Evolutionary conservation across 2,113 vertebrate species (phyloP).

Genomic region (Eupsittula cactorum): DNA sequence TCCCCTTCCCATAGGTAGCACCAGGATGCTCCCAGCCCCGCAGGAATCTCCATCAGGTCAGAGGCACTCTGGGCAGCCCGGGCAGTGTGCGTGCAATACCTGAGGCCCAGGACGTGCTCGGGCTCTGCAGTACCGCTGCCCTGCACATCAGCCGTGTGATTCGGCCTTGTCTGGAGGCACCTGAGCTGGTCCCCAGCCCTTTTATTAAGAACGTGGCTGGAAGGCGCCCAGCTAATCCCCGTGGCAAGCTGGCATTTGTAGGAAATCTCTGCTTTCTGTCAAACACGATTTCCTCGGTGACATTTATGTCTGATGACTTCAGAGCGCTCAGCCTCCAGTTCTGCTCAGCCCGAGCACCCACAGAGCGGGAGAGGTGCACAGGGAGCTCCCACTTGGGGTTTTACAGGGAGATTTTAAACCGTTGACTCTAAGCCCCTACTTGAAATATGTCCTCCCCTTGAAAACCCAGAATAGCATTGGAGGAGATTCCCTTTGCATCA

Average conservation of each 20-base stretch:
- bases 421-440: background rate
- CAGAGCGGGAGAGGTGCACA: background rate
- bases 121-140: background rate
- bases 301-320: background rate
- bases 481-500: background rate
- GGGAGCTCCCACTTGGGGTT: background rate
- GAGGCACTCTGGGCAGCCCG: background rate
- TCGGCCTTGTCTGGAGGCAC: background rate
- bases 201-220: background rate
- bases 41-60: background rate
- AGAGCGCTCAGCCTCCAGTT: background rate
- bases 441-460: background rate
- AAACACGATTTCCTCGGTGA: background rate
- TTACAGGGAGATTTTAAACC: background rate
- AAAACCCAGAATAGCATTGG: background rate
- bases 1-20: background rate
- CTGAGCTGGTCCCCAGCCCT: background rate
- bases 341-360: constrained; percentile 1
- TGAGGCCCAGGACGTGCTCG: accelerated
- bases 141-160: accelerated
- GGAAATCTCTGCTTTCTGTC: constrained; percentile 31
- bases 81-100: background rate
- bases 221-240: constrained; percentile 32
- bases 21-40: accelerated
- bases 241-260: constrained; percentile 20